phyloP scores from a whole-genome alignment of 2,797 vertebrate species.

The Falco columbarius region DNA sequence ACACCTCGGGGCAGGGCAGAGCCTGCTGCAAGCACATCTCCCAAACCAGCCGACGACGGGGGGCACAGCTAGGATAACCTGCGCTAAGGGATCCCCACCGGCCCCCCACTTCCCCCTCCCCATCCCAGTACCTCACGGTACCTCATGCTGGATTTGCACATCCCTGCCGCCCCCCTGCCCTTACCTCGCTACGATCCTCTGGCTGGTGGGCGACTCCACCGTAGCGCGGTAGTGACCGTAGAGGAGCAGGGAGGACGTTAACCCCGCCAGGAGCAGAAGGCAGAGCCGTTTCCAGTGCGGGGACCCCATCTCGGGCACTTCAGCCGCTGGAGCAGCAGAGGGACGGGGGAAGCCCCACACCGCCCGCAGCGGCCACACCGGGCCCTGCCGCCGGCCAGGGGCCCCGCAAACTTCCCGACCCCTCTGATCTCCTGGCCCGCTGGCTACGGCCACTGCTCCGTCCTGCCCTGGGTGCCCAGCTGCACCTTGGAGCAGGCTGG shows the following conservation, averaged over 20 bases:
- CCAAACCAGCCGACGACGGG: neutral
- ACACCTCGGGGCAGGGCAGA: neutral
- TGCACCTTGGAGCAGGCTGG: conserved; percentile 14
- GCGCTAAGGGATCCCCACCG: accelerated
- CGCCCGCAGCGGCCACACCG: neutral
- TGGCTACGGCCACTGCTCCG: neutral
- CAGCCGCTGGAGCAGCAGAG: accelerated
- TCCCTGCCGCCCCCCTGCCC: neutral
- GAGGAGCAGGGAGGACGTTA: conserved; percentile 55
- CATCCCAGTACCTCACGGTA: neutral
- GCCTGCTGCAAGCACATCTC: neutral
- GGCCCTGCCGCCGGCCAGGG: neutral
- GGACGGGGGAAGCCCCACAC: neutral
- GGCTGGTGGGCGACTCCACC: neutral
- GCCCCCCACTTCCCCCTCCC: neutral
- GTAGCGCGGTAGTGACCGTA: conserved; percentile 33
- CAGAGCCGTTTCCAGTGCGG: conserved; percentile 58
- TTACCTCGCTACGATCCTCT: conserved; percentile 48
- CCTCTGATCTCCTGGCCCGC: no score
- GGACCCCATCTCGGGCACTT: conserved; percentile 28
- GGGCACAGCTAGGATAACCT: neutral
- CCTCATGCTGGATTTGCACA: neutral
- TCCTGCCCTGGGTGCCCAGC: neutral
- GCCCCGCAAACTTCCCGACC: neutral
- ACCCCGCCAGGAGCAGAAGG: conserved; percentile 46